A percentile compares a stretch with the other conserved stretches of the same genome.
phyloP scores from a whole-genome alignment of 2,113 vertebrate genomes.

The Pseudopodoces humilis region DNA sequence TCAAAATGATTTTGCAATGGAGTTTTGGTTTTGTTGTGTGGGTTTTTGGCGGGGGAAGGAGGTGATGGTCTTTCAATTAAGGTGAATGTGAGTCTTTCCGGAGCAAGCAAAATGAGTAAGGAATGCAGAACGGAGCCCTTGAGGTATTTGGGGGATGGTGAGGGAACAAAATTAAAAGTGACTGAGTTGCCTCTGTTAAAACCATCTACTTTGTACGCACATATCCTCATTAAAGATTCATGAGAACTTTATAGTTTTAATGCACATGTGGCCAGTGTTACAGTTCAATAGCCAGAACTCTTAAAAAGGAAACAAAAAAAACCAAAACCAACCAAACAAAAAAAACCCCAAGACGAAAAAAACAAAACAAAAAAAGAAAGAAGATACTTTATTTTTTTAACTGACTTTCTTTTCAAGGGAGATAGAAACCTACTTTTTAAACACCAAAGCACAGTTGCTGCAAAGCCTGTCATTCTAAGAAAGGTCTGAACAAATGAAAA shows the following conservation, averaged over 20 bases:
- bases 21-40: not conserved
- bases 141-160: conserved; percentile 56
- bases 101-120: conserved; percentile 18
- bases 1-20: not conserved
- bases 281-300: conserved; percentile 25
- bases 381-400: not conserved
- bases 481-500: not conserved
- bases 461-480: not conserved
- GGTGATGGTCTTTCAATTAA: conserved; percentile 2
- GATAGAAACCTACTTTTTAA: not conserved
- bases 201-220: not conserved
- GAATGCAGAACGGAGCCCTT: conserved; percentile 50
- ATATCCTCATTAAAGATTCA: conserved; percentile 58
- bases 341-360: too few relatives aligned
- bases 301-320: not conserved
- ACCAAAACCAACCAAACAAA: too few relatives aligned
- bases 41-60: not conserved
- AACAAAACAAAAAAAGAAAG: not conserved
- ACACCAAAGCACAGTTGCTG: not conserved
- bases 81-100: not conserved
- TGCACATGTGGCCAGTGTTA: conserved; percentile 30
- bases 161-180: conserved; percentile 34
- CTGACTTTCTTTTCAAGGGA: not conserved
- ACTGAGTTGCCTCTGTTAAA: conserved; percentile 40
- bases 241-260: conserved; percentile 46